A percentile compares a stretch with the other conserved stretches of the same genome.
Evolutionary conservation across 2,888 invertebrate genomes (phyloP).

Genomic region (Lithophane ornitopus): DNA sequence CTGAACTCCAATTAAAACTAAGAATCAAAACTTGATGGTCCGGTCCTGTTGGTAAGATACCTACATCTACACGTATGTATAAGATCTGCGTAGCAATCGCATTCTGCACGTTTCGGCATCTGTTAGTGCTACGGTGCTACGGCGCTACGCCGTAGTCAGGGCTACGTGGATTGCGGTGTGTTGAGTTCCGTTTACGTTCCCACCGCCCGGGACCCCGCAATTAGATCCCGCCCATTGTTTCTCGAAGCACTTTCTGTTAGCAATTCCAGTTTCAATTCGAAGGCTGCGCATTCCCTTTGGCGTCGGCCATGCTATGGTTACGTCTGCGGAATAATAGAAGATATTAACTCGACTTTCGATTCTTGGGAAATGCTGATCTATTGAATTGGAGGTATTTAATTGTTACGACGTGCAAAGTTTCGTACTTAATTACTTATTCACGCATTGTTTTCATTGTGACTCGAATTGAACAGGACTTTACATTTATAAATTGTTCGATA

Average conservation of each 20-base stretch:
- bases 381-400: slow-evolving; percentile 53
- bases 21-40: not conserved
- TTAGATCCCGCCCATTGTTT: slow-evolving; percentile 78
- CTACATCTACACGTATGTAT: not conserved
- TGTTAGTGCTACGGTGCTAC: slow-evolving; percentile 52
- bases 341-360: slow-evolving; percentile 60
- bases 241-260: slow-evolving; percentile 78
- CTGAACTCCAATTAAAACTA: not conserved
- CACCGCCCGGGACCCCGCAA: slow-evolving; percentile 68
- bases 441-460: slow-evolving; percentile 25
- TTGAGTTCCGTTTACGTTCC: slow-evolving; percentile 72
- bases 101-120: slow-evolving; percentile 58
- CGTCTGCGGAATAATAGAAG: slow-evolving; percentile 62
- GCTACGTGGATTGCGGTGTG: slow-evolving; percentile 70
- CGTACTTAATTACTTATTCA: slow-evolving; percentile 49
- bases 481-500: slow-evolving; percentile 21
- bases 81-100: slow-evolving; percentile 58
- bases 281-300: slow-evolving; percentile 72
- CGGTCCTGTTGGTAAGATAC: not conserved
- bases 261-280: slow-evolving; percentile 77
- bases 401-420: slow-evolving; percentile 49
- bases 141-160: slow-evolving; percentile 62
- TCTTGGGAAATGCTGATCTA: slow-evolving; percentile 53
- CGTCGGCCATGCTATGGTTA: slow-evolving; percentile 56
- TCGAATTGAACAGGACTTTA: slow-evolving; percentile 24